Percentiles rank a stretch among this genome's conserved stretches.
Evolutionary conservation across 2,113 vertebrate genomes (phyloP).

Genomic region (Centropus unirufus): DNA sequence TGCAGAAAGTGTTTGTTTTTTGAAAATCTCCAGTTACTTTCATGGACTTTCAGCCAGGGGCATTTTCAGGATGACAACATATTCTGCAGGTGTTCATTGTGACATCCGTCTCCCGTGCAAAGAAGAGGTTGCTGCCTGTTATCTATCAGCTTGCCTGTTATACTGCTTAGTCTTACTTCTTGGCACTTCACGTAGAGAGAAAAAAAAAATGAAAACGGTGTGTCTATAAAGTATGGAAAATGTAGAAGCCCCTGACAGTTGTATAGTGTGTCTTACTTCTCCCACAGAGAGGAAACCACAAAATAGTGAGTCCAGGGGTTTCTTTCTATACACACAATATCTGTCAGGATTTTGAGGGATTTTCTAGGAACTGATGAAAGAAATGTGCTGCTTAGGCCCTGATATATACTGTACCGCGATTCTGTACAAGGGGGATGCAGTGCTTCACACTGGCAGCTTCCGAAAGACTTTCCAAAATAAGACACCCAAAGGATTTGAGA

Average conservation of each 20-base stretch:
- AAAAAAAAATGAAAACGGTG: not conserved
- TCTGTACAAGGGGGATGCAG: not conserved
- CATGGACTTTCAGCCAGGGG: not conserved
- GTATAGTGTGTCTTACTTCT: conserved; percentile 54
- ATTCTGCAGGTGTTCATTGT: not conserved
- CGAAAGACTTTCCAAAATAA: conserved; percentile 19
- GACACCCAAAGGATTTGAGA: not conserved
- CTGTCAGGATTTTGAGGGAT: conserved; percentile 61
- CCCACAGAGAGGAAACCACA: conserved; percentile 68
- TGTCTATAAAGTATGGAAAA: conserved; percentile 55
- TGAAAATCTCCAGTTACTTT: not conserved
- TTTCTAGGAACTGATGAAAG: conserved; percentile 58
- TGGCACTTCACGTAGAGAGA: not conserved
- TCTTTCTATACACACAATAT: conserved; percentile 43
- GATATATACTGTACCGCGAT: not conserved
- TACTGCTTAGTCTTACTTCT: conserved; percentile 40
- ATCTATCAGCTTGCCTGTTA: conserved; percentile 9
- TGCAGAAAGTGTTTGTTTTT: not conserved
- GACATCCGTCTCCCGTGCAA: not conserved
- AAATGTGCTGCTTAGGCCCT: conserved; percentile 23
- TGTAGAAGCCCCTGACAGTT: conserved; percentile 55
- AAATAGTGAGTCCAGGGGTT: conserved; percentile 50
- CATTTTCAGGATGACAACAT: not conserved
- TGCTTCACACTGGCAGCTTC: not conserved
- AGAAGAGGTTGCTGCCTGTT: conserved; percentile 22